These are phyloP conservation scores for Brachypteracias leptosomus DNA, from an alignment of 2,113 vertebrate species.

Conservation along the genomic window DNA sequence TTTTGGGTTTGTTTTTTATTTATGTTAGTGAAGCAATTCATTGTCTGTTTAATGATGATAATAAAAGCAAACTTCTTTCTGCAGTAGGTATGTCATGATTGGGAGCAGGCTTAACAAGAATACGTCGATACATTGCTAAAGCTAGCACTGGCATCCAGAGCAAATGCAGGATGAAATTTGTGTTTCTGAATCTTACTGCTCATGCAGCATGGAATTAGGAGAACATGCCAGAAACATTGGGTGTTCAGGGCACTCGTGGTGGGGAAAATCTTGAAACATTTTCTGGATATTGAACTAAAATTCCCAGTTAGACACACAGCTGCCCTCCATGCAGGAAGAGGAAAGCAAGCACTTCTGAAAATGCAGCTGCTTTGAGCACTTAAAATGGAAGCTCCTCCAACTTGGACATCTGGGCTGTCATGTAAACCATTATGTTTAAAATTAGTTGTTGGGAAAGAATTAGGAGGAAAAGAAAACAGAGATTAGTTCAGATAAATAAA, in stretches of 20 bases:
- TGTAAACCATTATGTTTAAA: background rate
- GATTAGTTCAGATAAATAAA: slow-evolving; percentile 44
- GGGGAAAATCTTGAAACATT: background rate
- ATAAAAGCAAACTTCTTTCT: background rate
- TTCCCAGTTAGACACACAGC: background rate
- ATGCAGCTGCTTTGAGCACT: background rate
- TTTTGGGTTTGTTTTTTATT: background rate
- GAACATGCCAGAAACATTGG: background rate
- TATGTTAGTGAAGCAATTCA: background rate
- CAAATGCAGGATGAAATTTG: background rate
- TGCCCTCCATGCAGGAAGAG: background rate
- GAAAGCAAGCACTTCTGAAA: background rate
- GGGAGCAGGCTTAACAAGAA: background rate
- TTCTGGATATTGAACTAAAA: background rate
- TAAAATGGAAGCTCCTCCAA: background rate
- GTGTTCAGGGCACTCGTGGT: background rate
- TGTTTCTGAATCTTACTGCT: background rate
- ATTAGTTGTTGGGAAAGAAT: background rate
- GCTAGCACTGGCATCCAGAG: background rate
- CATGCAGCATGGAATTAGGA: background rate
- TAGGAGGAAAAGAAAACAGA: background rate
- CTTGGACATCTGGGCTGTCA: background rate
- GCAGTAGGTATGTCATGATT: background rate
- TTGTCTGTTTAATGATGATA: background rate
- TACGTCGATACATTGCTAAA: background rate